Percentiles rank a stretch among this genome's conserved stretches.
Conservation (phyloP, 2,113 vertebrate species). For the Donacobius atricapilla region DNA sequence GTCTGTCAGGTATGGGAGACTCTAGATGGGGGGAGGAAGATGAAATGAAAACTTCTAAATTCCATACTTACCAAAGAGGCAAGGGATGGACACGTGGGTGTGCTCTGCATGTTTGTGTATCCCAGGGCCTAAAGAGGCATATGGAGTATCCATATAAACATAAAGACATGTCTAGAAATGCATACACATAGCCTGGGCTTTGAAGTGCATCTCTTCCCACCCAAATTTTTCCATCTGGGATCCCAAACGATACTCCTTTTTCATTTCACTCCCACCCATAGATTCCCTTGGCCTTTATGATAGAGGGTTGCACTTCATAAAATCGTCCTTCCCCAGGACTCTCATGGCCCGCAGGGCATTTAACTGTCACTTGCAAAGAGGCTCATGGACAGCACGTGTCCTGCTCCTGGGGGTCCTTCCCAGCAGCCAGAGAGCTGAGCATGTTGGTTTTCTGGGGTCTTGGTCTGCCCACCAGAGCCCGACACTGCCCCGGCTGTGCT, state of each 20-base stretch:
- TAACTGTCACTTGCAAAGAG: background rate
- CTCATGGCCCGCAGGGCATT: background rate
- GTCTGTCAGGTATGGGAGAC: background rate
- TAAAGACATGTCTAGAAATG: background rate
- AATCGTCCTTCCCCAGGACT: background rate
- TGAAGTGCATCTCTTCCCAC: background rate
- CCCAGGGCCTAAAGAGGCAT: background rate
- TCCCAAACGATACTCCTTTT: background rate
- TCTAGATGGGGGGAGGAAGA: background rate
- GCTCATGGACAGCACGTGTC: fast-evolving
- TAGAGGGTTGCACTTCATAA: background rate
- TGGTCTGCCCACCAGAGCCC: background rate
- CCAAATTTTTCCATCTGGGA: background rate
- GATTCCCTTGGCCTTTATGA: background rate
- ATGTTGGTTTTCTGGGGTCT: background rate
- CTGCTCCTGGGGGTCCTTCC: background rate
- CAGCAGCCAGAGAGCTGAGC: background rate
- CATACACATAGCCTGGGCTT: background rate
- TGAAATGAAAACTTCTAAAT: background rate
- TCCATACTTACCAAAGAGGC: background rate
- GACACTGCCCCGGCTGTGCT: background rate
- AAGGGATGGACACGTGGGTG: background rate
- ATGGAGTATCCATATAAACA: background rate
- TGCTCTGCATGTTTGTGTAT: background rate
- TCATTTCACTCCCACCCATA: background rate